A percentile compares a stretch with the other conserved stretches of the same genome.
These are phyloP conservation scores for Bombyx mori DNA, from an alignment of 1,140 invertebrate genomes.

Conservation along the genomic window ASM3026992v2 NC_085116.1:6472501-6473000, in stretches of 20 bases:
- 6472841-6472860: conserved; percentile 63
- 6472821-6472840: conserved; percentile 77
- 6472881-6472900: conserved; percentile 29
- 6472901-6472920: conserved; percentile 11
- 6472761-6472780: conserved; percentile 25
- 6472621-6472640: conserved; percentile 65
- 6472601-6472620: conserved; percentile 46
- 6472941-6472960: too few relatives aligned
- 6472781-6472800: conserved; percentile 76
- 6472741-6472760: conserved; percentile 74
- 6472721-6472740: conserved; percentile 75
- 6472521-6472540: conserved; percentile 74
- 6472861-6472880: conserved; percentile 75
- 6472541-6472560: conserved; percentile 57
- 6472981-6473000: too few relatives aligned
- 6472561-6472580: conserved; percentile 68
- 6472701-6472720: conserved; percentile 71
- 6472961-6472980: too few relatives aligned
- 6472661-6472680: conserved; percentile 68
- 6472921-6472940: too few relatives aligned
- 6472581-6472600: conserved; percentile 78
- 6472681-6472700: conserved; percentile 69
- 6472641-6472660: conserved; percentile 72
- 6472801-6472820: conserved; percentile 71
- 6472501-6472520: conserved; percentile 76